Percentiles rank a stretch among this genome's conserved stretches.
phyloP scores from a whole-genome alignment of 1,140 invertebrate genomes.

The Drosophila kohkoa region DNA sequence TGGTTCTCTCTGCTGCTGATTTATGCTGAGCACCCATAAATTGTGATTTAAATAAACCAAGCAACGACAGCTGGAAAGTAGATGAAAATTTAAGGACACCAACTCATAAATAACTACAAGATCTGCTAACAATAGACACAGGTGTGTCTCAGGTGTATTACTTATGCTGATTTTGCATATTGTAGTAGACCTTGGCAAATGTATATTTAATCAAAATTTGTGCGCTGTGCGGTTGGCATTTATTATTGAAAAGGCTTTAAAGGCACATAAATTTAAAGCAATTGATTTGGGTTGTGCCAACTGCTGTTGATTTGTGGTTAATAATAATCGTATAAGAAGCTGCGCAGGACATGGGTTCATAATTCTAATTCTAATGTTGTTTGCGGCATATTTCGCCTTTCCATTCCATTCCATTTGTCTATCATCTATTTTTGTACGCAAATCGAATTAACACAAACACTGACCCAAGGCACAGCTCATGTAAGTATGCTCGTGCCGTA shows the following conservation, averaged over 20 bases:
- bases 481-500: constrained; percentile 4
- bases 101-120: constrained; percentile 4
- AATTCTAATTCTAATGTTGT: constrained; percentile 54
- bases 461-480: constrained; percentile 31
- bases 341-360: constrained; percentile 16
- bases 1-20: constrained; percentile 32
- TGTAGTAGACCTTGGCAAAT: constrained; percentile 27
- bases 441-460: constrained; percentile 79
- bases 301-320: neutral
- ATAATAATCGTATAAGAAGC: neutral
- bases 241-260: constrained; percentile 29
- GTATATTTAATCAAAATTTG: constrained; percentile 52
- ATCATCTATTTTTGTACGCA: constrained; percentile 72
- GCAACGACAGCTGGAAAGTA: constrained; percentile 19
- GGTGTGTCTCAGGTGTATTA: constrained; percentile 43
- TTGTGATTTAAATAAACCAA: constrained; percentile 64
- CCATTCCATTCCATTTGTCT: constrained; percentile 50
- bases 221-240: constrained; percentile 25
- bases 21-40: constrained; percentile 62
- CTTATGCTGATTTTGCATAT: neutral
- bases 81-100: constrained; percentile 32
- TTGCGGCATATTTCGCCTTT: constrained; percentile 28
- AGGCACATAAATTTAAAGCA: constrained; percentile 37
- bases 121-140: constrained; percentile 1
- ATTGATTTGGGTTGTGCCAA: neutral